Percentiles rank a stretch among this genome's conserved stretches.
These are phyloP conservation scores for Tachina grossa DNA, from an alignment of 2,888 invertebrate species.

Conservation along the genomic window DNA sequence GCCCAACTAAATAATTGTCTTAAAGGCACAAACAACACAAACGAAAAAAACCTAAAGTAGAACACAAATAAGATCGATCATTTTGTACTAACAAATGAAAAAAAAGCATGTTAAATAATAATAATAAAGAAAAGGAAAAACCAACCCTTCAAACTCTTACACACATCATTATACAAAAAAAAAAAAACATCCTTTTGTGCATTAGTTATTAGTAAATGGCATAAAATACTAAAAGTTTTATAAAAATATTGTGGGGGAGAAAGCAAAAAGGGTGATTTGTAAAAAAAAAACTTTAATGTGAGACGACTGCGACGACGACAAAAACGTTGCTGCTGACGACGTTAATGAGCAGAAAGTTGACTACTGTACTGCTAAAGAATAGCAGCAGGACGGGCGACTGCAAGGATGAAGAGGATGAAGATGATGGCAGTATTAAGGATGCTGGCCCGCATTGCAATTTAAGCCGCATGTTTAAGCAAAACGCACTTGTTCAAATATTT, in stretches of 20 bases:
- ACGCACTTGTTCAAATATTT: slow-evolving; percentile 75
- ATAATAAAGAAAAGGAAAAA: slow-evolving; percentile 34
- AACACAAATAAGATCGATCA: slow-evolving; percentile 78
- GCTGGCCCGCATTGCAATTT: slow-evolving; percentile 73
- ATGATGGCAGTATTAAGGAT: background rate
- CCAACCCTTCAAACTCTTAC: slow-evolving; percentile 40
- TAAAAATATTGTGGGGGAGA: background rate
- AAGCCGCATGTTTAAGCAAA: slow-evolving; percentile 71
- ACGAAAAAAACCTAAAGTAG: slow-evolving; percentile 49
- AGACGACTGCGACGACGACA: slow-evolving; percentile 18
- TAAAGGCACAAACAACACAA: slow-evolving; percentile 49
- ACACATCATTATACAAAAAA: background rate
- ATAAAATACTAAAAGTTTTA: slow-evolving; percentile 45
- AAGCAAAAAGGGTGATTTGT: slow-evolving; percentile 50
- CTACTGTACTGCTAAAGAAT: slow-evolving; percentile 30
- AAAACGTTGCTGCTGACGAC: slow-evolving; percentile 16
- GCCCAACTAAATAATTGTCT: slow-evolving; percentile 65
- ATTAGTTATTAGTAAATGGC: slow-evolving; percentile 69
- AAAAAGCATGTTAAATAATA: slow-evolving; percentile 20
- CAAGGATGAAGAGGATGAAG: background rate
- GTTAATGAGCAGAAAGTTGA: slow-evolving; percentile 57
- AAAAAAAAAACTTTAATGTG: slow-evolving; percentile 43
- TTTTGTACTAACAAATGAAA: slow-evolving; percentile 56
- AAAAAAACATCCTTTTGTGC: slow-evolving; percentile 52
- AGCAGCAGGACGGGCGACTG: slow-evolving; percentile 15